Evolutionary conservation across 2,888 invertebrate species (phyloP).

Genomic region (Marasmarcha lunaedactyla): DNA sequence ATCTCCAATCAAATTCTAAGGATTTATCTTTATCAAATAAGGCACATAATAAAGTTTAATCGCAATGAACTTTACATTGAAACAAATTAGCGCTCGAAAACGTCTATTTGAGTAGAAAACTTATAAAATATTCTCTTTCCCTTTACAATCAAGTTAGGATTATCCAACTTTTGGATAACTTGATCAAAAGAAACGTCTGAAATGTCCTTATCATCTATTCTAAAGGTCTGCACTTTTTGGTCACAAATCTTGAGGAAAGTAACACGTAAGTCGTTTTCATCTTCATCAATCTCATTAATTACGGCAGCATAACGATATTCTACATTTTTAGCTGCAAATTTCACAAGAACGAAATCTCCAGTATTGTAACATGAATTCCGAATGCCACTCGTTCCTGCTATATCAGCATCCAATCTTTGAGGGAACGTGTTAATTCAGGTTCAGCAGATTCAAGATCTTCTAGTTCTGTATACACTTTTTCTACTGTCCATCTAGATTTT

Average conservation of each 20-base stretch:
- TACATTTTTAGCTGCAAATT: not conserved
- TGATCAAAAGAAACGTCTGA: too few relatives aligned
- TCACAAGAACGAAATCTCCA: slow-evolving; percentile 4
- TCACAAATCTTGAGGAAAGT: slow-evolving; percentile 10
- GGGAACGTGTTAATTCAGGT: not conserved
- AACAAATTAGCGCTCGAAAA: slow-evolving; percentile 2
- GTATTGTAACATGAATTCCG: slow-evolving; percentile 1
- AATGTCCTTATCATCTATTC: slow-evolving; percentile 6
- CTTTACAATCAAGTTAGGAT: too few relatives aligned
- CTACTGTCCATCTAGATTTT: slow-evolving; percentile 6
- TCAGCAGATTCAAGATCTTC: slow-evolving; percentile 4
- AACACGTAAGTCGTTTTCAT: slow-evolving; percentile 6
- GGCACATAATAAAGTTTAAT: not conserved
- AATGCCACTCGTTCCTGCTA: slow-evolving; percentile 4
- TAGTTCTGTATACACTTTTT: slow-evolving; percentile 7
- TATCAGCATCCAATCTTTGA: not conserved
- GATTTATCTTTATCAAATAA: not conserved
- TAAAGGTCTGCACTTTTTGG: slow-evolving; percentile 5
- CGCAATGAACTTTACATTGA: not conserved
- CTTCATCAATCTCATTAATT: slow-evolving; percentile 8
- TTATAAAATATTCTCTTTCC: too few relatives aligned
- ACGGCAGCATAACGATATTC: slow-evolving; percentile 8
- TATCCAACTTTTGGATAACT: too few relatives aligned
- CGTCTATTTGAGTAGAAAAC: slow-evolving; percentile 4
- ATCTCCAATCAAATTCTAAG: too few relatives aligned